Conservation (phyloP, 2,797 vertebrate species). For the Dendrocincla tyrannina region DNA sequence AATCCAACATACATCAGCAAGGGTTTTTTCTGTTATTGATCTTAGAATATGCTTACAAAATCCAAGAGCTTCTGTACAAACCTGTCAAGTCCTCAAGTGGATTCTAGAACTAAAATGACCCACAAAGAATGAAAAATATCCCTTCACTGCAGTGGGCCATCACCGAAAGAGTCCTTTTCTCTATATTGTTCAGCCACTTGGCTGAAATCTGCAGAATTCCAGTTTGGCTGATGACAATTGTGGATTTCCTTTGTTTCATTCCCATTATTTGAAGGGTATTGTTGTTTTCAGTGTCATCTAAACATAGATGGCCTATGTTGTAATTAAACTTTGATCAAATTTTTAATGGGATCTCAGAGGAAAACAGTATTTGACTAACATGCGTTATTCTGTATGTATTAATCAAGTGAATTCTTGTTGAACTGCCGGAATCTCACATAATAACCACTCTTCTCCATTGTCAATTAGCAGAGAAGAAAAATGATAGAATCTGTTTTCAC, state of each 20-base stretch:
- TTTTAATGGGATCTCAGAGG: slow-evolving; percentile 61
- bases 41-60: neutral
- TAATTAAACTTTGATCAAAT: slow-evolving; percentile 55
- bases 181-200: neutral
- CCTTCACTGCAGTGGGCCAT: neutral
- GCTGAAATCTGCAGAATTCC: neutral
- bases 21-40: neutral
- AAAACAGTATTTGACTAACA: slow-evolving; percentile 51
- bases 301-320: neutral
- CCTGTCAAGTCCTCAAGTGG: neutral
- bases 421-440: slow-evolving; percentile 4
- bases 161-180: neutral
- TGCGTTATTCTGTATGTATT: slow-evolving; percentile 47
- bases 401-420: slow-evolving; percentile 49
- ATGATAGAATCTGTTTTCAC: neutral
- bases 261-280: neutral
- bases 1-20: neutral
- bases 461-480: slow-evolving; percentile 23
- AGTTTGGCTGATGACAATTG: neutral
- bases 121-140: neutral
- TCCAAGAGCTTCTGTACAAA: neutral
- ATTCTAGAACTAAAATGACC: neutral
- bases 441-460: neutral
- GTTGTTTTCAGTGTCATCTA: slow-evolving; percentile 30
- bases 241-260: neutral